These are phyloP conservation scores for Tauraco erythrolophus DNA, from an alignment of 2,113 vertebrate species.

Conservation along the genomic window DNA sequence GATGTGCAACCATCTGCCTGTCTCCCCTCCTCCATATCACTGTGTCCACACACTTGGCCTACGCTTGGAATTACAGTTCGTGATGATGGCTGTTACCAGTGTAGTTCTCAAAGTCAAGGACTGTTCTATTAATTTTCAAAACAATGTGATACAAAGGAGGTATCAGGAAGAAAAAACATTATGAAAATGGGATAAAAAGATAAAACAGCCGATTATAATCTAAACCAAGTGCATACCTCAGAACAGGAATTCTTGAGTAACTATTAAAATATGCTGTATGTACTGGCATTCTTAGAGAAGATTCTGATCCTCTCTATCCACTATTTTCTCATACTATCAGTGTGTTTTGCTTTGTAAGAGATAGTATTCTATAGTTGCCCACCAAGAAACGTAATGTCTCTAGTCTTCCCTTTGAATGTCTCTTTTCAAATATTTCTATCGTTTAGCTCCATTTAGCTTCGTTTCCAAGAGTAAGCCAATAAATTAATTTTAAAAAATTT, in stretches of 20 bases:
- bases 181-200: background rate
- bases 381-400: background rate
- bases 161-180: background rate
- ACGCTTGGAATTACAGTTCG: background rate
- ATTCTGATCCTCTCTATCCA: background rate
- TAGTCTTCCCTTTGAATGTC: background rate
- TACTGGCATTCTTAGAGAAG: background rate
- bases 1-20: fast-evolving
- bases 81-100: background rate
- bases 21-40: background rate
- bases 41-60: background rate
- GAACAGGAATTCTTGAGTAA: background rate
- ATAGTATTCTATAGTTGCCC: background rate
- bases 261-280: background rate
- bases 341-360: background rate
- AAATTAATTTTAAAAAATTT: background rate
- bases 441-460: background rate
- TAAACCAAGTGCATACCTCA: background rate
- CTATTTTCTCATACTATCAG: background rate
- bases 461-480: background rate
- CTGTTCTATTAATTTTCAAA: background rate
- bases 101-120: background rate
- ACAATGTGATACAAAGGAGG: background rate
- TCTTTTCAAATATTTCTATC: background rate
- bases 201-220: background rate